Base-by-base conservation (phyloP, 2,797 vertebrate genomes). In the Spheniscus humboldti region DNA sequence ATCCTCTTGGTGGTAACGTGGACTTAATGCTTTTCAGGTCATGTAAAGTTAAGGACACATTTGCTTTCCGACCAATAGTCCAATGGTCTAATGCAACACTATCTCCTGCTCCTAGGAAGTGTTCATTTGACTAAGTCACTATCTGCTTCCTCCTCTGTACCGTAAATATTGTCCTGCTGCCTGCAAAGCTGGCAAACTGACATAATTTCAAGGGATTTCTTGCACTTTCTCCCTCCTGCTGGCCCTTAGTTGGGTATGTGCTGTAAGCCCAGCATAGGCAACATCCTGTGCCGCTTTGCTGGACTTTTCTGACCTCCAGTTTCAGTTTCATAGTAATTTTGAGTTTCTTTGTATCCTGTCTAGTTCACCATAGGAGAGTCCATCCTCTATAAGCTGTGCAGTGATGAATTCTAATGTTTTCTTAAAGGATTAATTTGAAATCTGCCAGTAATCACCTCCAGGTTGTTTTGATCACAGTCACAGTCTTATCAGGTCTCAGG, bases 381-480 rank as follows among this genome's bases (percentile, higher is more conserved):
- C 72, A 91, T 80, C 28, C 56, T 83, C 74, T 48, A 4, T 43
- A 85, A 64, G 48, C 56, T 93, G 78, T 81, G 50, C n/a, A 86
- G 86, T 60, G 78, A 74, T 89, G 91, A 94, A 94, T 95, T 91
- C 63, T 92, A 92, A 91, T 93, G 78, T 95, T 96, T 96, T 92
- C 94, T 94, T 95, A 94, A 91, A 94, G 86, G 95, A 93, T 96
- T 96, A 92, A 86, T 91, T 91, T 89, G 52, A 94, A 95, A 94
- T 91, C 89, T 95, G 60, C 48, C 71, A 64, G 91, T 96, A 96
- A 96, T 96, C 84, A 96, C 91, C 71, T 90, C 52, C 72, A 77
- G 81, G 78, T 87, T 93, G 59, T 94, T 96, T 95, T 95, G 89
- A 94, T 92, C 96, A 89, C 81, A 93, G 63, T 73, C 86, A 92